Base-by-base conservation (phyloP, 2,888 invertebrate genomes). In the Blastobasis adustella region DNA sequence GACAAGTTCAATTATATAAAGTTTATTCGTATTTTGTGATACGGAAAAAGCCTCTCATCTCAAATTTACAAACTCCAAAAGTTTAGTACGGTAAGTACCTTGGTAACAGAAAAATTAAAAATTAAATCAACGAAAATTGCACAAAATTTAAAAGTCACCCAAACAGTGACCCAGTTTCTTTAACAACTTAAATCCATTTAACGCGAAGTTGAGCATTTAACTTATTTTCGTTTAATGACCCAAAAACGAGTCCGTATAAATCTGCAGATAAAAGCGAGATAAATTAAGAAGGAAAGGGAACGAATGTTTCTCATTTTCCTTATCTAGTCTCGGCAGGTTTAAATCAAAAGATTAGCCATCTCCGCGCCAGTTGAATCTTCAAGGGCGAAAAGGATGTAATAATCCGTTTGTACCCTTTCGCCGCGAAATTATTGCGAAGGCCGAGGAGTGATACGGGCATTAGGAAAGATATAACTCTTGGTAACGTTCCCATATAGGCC, bases 401-500 rank as follows among this genome's bases (percentile, higher is more conserved):
- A 56, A 56, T 53, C 58, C 52, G 49, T 56, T 61, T 59, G 60
- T 64, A 62, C 58, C 64, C 61, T 65, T 64, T 68, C 62, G 60
- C 60, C 52, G 57, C 62, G 58, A 67, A 72, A 71, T 78, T 69
- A 74, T 66, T 65, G 59, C 66, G 57, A 55, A 46, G 63, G 61
- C 59, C 60, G 58, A 63, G 46, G 40, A 63, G 61, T 66, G 65
- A 69, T 71, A 63, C 54, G 65, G 71, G 73, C 73, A 79, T 82
- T 79, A 82, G 67, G 68, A 66, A 69, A 63, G 73, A 62, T 68
- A 82, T 81, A 82, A 78, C 72, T 79, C 76, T 71, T 61, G 59
- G 64, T 58, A 78, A 79, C 72, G 79, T 76, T 69, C 73, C 67
- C 71, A 71, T 74, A 75, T 66, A 75, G 74, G 69, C 74, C 71